These are phyloP conservation scores for Polydrusus tereticollis DNA, from an alignment of 2,888 invertebrate genomes.

Conservation along the genomic window DNA sequence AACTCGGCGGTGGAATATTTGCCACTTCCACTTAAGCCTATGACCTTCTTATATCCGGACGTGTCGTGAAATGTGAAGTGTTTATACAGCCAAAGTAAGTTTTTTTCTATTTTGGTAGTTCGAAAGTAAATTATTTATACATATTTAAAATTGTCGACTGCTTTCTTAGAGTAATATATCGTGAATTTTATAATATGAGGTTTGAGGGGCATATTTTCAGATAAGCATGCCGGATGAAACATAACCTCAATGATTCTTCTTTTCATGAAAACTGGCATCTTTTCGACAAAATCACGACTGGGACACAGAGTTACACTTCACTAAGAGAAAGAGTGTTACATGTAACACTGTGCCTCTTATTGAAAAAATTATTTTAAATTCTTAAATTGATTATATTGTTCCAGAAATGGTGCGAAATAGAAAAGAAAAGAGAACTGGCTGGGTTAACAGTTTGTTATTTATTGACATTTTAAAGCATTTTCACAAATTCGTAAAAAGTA, in stretches of 20 bases:
- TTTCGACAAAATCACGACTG: not conserved
- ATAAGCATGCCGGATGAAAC: not conserved
- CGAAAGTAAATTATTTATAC: not conserved
- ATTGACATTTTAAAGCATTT: slow-evolving; percentile 31
- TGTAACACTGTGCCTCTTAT: too few species aligned
- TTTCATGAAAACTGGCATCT: not conserved
- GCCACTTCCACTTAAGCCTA: not conserved
- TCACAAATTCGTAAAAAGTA: slow-evolving; percentile 28
- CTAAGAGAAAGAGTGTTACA: not conserved
- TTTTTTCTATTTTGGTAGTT: not conserved
- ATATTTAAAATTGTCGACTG: not conserved
- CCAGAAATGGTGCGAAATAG: not conserved
- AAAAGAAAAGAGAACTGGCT: not conserved
- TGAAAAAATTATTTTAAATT: not conserved
- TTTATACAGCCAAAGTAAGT: not conserved
- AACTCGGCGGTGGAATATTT: not conserved
- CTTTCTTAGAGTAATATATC: not conserved
- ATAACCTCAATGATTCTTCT: not conserved
- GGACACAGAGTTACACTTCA: not conserved
- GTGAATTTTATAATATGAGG: not conserved
- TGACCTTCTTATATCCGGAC: not conserved
- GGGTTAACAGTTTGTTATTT: slow-evolving; percentile 14
- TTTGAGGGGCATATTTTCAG: not conserved
- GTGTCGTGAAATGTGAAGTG: not conserved
- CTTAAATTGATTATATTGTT: not conserved